Conservation (phyloP, 2,888 invertebrate species). For the Rhagonycha lutea region DNA sequence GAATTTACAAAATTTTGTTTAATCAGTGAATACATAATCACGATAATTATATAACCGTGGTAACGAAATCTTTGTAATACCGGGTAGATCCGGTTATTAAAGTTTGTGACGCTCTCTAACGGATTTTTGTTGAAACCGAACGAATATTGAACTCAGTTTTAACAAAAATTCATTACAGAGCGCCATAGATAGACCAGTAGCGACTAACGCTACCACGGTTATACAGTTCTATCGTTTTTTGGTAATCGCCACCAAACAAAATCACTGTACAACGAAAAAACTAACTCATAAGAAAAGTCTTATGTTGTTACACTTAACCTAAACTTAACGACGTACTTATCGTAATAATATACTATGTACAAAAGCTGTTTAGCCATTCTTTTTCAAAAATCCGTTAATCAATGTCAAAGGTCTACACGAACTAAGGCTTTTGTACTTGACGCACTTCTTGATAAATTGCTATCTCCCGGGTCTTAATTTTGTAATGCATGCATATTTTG, state of each 20-base stretch:
- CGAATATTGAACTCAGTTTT: too few species aligned
- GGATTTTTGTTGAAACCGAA: too few species aligned
- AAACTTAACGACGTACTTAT: neutral
- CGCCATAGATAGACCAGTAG: too few species aligned
- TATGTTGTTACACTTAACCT: neutral
- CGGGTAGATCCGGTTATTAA: too few species aligned
- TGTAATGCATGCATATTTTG: constrained; percentile 5
- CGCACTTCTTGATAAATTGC: constrained; percentile 14
- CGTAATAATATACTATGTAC: neutral
- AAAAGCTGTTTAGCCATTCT: neutral
- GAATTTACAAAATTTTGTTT: neutral
- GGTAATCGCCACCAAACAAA: too few species aligned
- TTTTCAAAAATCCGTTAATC: constrained; percentile 10
- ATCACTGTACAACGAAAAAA: too few species aligned
- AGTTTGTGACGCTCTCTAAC: too few species aligned
- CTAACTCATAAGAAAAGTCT: too few species aligned
- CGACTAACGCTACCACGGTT: too few species aligned
- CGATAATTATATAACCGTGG: neutral
- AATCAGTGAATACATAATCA: neutral
- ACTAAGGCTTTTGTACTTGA: constrained; percentile 9
- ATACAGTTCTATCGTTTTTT: too few species aligned
- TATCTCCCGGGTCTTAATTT: constrained; percentile 10
- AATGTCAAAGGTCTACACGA: constrained; percentile 7
- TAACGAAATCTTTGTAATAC: neutral
- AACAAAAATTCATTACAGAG: too few species aligned